phyloP scores from a whole-genome alignment of 2,113 vertebrate species.

The Etheostoma cragini region DNA sequence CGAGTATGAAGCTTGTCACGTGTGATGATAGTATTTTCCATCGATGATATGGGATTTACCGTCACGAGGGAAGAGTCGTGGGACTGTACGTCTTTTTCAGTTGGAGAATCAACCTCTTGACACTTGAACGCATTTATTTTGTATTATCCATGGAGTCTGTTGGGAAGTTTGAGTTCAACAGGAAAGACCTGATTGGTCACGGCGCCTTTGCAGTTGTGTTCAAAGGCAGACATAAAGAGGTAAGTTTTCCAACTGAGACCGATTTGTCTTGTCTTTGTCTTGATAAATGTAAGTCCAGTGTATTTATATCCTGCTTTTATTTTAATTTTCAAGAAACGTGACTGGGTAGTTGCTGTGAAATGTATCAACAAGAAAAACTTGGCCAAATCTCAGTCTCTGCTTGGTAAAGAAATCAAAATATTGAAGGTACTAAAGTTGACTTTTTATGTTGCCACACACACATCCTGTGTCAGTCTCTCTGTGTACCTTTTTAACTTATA shows the following conservation, averaged over 20 bases:
- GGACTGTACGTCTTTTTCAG: slow-evolving; percentile 58
- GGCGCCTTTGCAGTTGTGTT: slow-evolving; percentile 98
- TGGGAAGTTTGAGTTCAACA: slow-evolving; percentile 95
- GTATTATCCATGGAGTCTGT: slow-evolving; percentile 88
- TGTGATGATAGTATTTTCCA: slow-evolving; percentile 53
- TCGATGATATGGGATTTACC: slow-evolving; percentile 79
- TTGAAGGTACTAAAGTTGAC: slow-evolving; percentile 88
- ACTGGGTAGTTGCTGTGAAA: slow-evolving; percentile 95
- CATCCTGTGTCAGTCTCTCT: background rate
- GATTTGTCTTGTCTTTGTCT: background rate
- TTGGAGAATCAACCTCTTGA: slow-evolving; percentile 49
- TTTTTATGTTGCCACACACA: background rate
- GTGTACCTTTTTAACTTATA: slow-evolving; percentile 2
- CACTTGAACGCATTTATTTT: slow-evolving; percentile 10
- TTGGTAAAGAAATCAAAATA: slow-evolving; percentile 98
- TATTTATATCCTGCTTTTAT: background rate
- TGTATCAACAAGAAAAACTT: slow-evolving; percentile 98
- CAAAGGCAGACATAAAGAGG: slow-evolving; percentile 95
- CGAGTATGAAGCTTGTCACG: slow-evolving; percentile 48
- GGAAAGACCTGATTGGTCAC: slow-evolving; percentile 95
- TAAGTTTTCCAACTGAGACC: slow-evolving; percentile 59
- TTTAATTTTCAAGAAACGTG: slow-evolving; percentile 86
- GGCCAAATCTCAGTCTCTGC: slow-evolving; percentile 92
- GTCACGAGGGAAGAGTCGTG: slow-evolving; percentile 59
- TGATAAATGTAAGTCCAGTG: background rate